Percentiles rank a stretch among this genome's conserved stretches.
These are phyloP conservation scores for Acromyrmex echinatior DNA, from an alignment of 1,140 invertebrate genomes.

Conservation along the genomic window DNA sequence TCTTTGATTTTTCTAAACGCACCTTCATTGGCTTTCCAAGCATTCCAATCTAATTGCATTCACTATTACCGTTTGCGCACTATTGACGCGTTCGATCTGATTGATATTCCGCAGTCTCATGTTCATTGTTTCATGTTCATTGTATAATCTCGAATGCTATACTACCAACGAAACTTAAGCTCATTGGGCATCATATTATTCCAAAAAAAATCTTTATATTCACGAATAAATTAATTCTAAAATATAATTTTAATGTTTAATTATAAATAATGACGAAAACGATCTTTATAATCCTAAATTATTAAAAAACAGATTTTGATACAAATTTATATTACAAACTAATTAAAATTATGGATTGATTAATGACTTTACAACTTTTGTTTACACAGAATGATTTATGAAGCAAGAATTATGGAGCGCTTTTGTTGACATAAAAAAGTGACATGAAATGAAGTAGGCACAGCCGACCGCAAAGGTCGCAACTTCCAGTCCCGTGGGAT, in stretches of 20 bases:
- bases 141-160: neutral
- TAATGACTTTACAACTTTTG: neutral
- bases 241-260: neutral
- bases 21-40: conserved; percentile 43
- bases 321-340: neutral
- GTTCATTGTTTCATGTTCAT: neutral
- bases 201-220: neutral
- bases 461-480: neutral
- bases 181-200: neutral
- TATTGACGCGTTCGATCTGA: conserved; percentile 62
- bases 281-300: neutral
- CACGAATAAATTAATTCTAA: neutral
- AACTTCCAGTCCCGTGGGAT: conserved; percentile 18
- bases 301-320: neutral
- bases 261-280: conserved; percentile 2
- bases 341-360: neutral
- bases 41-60: conserved; percentile 72
- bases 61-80: conserved; percentile 59
- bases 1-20: conserved; percentile 52
- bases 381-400: neutral
- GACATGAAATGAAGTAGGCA: neutral
- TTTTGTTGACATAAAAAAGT: neutral
- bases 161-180: neutral
- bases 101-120: conserved; percentile 64
- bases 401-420: neutral